phyloP scores from a whole-genome alignment of 2,113 vertebrate genomes.

The Chionodraco myersi region DNA sequence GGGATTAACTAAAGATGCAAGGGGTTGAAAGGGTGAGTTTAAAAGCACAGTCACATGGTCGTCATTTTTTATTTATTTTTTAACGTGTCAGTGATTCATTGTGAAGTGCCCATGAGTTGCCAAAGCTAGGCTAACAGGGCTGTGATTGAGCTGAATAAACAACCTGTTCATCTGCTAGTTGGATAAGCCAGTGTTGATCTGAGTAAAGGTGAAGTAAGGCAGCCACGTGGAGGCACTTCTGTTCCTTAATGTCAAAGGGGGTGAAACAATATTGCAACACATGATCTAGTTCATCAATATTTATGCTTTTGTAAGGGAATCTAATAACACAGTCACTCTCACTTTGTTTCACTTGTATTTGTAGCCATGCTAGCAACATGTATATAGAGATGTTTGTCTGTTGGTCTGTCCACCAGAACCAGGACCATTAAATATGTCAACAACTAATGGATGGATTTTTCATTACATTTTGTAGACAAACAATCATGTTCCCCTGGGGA shows the following conservation, averaged over 20 bases:
- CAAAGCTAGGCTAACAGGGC: slow-evolving; percentile 28
- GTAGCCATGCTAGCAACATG: not conserved
- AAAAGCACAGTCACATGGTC: slow-evolving; percentile 20
- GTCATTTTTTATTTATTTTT: not conserved
- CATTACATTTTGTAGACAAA: not conserved
- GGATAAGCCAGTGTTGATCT: slow-evolving; percentile 2
- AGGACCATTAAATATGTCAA: not conserved
- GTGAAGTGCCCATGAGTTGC: slow-evolving; percentile 5
- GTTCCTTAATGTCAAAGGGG: not conserved
- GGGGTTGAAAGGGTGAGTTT: slow-evolving; percentile 68
- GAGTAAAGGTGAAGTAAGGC: slow-evolving; percentile 8
- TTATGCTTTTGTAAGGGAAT: not conserved
- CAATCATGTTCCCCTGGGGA: not conserved
- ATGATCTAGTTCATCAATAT: not conserved
- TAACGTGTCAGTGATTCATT: slow-evolving; percentile 7
- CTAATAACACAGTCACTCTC: not conserved
- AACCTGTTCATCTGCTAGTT: slow-evolving; percentile 18
- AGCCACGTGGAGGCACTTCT: not conserved
- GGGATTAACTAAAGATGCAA: slow-evolving; percentile 70
- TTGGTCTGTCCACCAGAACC: not conserved
- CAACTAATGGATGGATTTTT: not conserved
- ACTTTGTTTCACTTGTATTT: not conserved
- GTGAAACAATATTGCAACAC: not conserved
- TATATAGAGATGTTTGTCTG: not conserved
- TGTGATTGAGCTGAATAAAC: not conserved